phyloP scores from a whole-genome alignment of 2,113 vertebrate genomes.

The Micronycteris hirsuta region DNA sequence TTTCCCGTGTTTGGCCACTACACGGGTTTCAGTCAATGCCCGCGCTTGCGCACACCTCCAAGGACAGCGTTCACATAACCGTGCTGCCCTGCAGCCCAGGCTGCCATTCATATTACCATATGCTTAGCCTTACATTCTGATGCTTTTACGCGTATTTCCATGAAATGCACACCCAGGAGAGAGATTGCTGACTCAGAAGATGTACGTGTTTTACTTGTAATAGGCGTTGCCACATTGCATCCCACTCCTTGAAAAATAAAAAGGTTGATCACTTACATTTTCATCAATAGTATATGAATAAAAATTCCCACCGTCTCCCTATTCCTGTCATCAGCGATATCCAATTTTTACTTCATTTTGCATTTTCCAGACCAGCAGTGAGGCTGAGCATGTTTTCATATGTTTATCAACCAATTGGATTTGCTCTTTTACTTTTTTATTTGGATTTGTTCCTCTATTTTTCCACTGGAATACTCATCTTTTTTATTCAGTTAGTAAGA shows the following conservation, averaged over 20 bases:
- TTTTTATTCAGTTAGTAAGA: neutral
- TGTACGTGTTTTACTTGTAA: neutral
- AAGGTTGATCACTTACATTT: neutral
- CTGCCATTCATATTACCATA: neutral
- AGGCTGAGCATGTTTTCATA: neutral
- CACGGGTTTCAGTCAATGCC: neutral
- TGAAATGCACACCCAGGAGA: neutral
- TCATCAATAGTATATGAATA: neutral
- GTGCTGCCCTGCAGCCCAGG: neutral
- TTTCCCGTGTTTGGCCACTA: neutral
- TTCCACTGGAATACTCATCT: neutral
- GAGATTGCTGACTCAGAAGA: neutral
- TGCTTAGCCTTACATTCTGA: neutral
- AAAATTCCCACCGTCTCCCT: neutral
- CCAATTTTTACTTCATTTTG: neutral
- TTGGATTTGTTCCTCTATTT: neutral
- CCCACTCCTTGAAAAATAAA: neutral
- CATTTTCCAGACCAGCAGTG: neutral
- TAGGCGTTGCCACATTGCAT: neutral
- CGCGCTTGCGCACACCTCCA: fast-evolving
- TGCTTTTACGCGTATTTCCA: neutral
- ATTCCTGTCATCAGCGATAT: neutral
- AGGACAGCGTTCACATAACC: neutral
- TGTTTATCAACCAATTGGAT: neutral
- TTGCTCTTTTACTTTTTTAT: neutral